Base-by-base conservation (phyloP, 1,140 invertebrate genomes). In the Samia ricini region DNA sequence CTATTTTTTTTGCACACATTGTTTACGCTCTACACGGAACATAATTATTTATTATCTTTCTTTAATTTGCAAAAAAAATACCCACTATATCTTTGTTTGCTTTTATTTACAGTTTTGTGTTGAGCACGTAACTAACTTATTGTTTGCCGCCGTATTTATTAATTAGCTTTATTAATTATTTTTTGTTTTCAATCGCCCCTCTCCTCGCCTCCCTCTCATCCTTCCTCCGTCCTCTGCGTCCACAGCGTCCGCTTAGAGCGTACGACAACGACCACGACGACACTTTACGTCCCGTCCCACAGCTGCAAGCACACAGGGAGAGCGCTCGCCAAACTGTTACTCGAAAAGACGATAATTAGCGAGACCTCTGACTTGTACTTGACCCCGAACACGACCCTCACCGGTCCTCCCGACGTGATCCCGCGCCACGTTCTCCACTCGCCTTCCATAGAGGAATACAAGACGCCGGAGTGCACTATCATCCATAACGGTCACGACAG, bases 321-420 rank as follows among this genome's bases (percentile, higher is more conserved):
- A 23, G 61, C 76, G 63, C 76, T 86, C 56, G 64, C 77, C 71
- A 85, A 84, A 69, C 77, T 87, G 61, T 60, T 82, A 49, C 71
- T 85, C 18, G 84, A 84, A 68, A 70, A 71, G 56, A 79, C 80
- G 6, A 54, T 74, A 6, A 66, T 68, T 36, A 71, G 63, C 69
- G 88, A 89, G 56, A 64, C 76, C 52, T 81, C 85, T 8, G 84
- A 85, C 59, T 51, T 76, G 56, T 88, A 70, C 68, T 81, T 82
- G 20, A 85, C 89, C 15, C 86, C 89, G 49, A 80, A 85, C 78
- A 64, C 66, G 29, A 82, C 85, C 19, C 76, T 88, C 22, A 71
- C 72, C 20, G 76, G 67, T 15, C 76, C 79, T 48, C 83, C 81
- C 4, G 87, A 89, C 77, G 78, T 89, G 23, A 75, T 89, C 50